These are phyloP conservation scores for Serinus canaria DNA, from an alignment of 2,113 vertebrate species.

Conservation along the genomic window DNA sequence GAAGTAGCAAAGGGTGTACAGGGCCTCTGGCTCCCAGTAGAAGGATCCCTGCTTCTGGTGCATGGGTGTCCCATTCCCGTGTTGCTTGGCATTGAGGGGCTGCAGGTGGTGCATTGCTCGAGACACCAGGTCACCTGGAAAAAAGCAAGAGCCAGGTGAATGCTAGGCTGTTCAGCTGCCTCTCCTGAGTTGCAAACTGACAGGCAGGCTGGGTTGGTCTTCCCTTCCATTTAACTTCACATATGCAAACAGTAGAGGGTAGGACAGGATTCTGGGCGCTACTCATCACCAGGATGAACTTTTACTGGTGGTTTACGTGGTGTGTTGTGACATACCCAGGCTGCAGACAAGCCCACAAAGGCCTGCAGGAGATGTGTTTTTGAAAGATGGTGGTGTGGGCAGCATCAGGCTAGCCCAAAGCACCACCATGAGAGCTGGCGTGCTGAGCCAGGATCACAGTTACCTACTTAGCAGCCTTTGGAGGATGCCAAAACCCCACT, in stretches of 20 bases:
- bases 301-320: background rate
- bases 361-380: background rate
- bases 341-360: background rate
- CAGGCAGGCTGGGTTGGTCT: background rate
- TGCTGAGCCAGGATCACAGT: rapidly evolving
- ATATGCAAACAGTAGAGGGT: background rate
- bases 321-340: background rate
- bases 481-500: background rate
- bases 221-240: background rate
- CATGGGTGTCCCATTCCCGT: conserved; percentile 87
- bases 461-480: background rate
- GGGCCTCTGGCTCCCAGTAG: conserved; percentile 94
- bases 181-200: background rate
- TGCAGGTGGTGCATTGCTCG: conserved; percentile 96
- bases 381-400: background rate
- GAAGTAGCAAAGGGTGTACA: conserved; percentile 98
- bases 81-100: conserved; percentile 88
- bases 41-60: conserved; percentile 86
- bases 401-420: background rate
- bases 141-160: conserved; percentile 44
- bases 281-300: background rate
- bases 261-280: background rate
- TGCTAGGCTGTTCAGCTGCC: background rate
- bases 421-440: background rate
- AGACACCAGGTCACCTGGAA: conserved; percentile 91